Conservation (phyloP, 2,888 invertebrate genomes). For the Buathra laborator region DNA sequence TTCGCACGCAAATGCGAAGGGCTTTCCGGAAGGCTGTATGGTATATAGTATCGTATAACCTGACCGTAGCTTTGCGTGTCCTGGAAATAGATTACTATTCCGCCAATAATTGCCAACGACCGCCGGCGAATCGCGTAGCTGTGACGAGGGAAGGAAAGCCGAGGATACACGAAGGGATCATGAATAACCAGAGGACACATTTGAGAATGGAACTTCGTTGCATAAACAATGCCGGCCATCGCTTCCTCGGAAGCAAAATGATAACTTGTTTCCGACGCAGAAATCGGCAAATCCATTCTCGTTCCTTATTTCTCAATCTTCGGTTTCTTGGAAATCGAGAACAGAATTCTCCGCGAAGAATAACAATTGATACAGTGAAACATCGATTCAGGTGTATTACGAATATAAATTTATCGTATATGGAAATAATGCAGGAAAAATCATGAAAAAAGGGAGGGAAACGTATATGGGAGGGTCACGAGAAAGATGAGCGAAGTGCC, state of each 20-base stretch:
- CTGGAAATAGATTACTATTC: constrained; percentile 50
- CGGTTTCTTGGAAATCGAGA: constrained; percentile 4
- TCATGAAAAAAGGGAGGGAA: no score
- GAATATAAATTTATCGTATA: no score
- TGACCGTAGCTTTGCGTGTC: constrained; percentile 31
- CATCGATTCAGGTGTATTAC: no score
- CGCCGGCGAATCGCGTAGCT: constrained; percentile 31
- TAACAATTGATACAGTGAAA: neutral
- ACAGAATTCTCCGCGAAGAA: neutral
- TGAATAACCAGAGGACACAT: constrained; percentile 19
- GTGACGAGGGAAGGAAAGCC: constrained; percentile 4
- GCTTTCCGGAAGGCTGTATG: constrained; percentile 15
- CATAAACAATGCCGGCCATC: neutral
- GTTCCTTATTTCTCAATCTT: constrained; percentile 1
- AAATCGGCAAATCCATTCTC: constrained; percentile 18
- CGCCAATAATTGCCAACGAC: constrained; percentile 49
- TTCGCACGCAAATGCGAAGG: constrained; percentile 38
- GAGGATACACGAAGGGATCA: constrained; percentile 14
- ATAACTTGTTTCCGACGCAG: constrained; percentile 25
- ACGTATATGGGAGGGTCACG: neutral
- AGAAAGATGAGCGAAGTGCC: neutral
- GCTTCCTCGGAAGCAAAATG: neutral
- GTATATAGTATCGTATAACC: constrained; percentile 22
- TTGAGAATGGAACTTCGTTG: constrained; percentile 1
- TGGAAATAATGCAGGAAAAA: no score